phyloP scores from a whole-genome alignment of 2,888 invertebrate species.

The Drosophila pegasa region DNA sequence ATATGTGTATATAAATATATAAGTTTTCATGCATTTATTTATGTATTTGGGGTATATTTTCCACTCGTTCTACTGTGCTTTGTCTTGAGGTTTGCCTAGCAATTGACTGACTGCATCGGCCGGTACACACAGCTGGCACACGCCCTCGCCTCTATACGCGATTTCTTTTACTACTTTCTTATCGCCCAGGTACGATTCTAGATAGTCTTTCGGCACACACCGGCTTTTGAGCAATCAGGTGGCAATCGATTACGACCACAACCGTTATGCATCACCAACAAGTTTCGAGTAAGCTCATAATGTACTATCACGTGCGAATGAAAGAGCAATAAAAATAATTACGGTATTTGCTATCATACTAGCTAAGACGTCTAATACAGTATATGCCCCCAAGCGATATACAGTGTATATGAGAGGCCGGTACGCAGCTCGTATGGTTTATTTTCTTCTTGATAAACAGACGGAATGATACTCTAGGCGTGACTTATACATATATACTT shows the following conservation, averaged over 20 bases:
- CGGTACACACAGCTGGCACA: slow-evolving; percentile 9
- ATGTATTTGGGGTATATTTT: not conserved
- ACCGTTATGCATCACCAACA: slow-evolving; percentile 27
- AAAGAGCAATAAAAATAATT: slow-evolving; percentile 16
- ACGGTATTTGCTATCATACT: slow-evolving; percentile 31
- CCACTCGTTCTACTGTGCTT: slow-evolving; percentile 32
- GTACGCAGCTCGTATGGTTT: slow-evolving; percentile 6
- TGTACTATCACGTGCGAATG: slow-evolving; percentile 41
- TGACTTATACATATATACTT: too few species aligned
- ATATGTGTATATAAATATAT: not conserved
- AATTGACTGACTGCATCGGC: not conserved
- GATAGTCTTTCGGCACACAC: slow-evolving; percentile 17
- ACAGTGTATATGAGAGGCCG: not conserved
- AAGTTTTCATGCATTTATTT: not conserved
- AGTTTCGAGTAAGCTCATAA: slow-evolving; percentile 11
- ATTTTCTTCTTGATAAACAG: not conserved
- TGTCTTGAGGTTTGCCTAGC: slow-evolving; percentile 40
- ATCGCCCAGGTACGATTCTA: slow-evolving; percentile 23
- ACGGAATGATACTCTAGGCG: not conserved
- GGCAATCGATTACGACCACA: slow-evolving; percentile 26
- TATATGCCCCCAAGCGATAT: slow-evolving; percentile 17
- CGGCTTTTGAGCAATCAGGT: slow-evolving; percentile 47
- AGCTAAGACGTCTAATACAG: not conserved
- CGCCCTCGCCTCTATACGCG: slow-evolving; percentile 13
- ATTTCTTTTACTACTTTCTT: slow-evolving; percentile 34